Percentiles rank a stretch among this genome's conserved stretches.
Conservation (phyloP, 2,888 invertebrate species). For the Xylota sylvarum region DNA sequence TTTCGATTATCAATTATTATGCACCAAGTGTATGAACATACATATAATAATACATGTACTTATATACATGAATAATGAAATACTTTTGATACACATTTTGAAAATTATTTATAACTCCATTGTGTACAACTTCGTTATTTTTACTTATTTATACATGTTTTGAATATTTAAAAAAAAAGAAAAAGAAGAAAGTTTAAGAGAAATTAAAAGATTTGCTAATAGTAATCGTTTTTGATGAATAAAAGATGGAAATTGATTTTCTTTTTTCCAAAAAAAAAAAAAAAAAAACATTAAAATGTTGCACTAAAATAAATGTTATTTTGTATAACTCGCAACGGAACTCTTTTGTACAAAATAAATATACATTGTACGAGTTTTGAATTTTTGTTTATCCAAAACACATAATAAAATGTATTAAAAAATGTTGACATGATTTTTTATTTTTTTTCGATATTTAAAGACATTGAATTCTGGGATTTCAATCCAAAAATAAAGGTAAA, state of each 20-base stretch:
- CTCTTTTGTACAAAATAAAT: constrained; percentile 17
- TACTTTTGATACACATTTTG: constrained; percentile 65
- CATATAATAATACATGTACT: constrained; percentile 21
- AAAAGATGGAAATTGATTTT: background rate
- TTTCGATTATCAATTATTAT: constrained; percentile 45
- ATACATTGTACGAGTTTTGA: constrained; percentile 22
- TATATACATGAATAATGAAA: constrained; percentile 53
- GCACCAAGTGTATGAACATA: constrained; percentile 55
- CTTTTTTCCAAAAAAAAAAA: background rate
- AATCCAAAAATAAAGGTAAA: too few species aligned
- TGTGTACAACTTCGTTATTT: constrained; percentile 35
- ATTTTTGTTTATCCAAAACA: constrained; percentile 35
- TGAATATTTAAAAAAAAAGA: constrained; percentile 23
- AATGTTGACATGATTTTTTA: constrained; percentile 9
- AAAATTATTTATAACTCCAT: constrained; percentile 15
- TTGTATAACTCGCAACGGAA: constrained; percentile 31
- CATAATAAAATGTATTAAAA: constrained; percentile 21
- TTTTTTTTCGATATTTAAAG: too few species aligned
- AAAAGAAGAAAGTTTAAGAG: background rate
- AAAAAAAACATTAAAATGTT: constrained; percentile 18
- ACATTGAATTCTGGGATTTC: too few species aligned
- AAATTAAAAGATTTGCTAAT: background rate
- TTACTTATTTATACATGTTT: constrained; percentile 36
- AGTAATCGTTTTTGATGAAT: background rate
- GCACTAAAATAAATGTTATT: constrained; percentile 31